Percentiles rank a stretch among this genome's conserved stretches.
These are phyloP conservation scores for Bombus balteatus DNA, from an alignment of 1,140 invertebrate genomes.

Conservation along the genomic window DNA sequence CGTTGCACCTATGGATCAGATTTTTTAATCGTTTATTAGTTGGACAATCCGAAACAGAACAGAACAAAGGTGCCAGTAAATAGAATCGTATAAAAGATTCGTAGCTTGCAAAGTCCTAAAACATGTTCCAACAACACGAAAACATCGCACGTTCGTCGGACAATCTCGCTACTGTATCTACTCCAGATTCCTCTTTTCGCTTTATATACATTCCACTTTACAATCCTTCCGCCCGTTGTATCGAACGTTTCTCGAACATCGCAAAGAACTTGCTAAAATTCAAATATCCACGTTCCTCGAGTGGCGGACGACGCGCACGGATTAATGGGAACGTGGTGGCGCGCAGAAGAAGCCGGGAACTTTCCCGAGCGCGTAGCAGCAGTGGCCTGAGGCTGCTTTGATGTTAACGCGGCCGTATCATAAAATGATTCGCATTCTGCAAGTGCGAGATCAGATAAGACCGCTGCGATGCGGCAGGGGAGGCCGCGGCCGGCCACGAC, in stretches of 20 bases:
- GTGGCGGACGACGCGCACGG: background rate
- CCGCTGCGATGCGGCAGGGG: background rate
- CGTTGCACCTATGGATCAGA: too few species aligned
- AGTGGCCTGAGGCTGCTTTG: background rate
- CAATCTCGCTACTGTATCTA: background rate
- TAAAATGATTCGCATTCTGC: conserved; percentile 44
- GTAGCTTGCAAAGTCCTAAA: too few species aligned
- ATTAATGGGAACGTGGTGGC: background rate
- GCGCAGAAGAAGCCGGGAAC: background rate
- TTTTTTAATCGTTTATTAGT: too few species aligned
- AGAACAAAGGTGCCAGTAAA: too few species aligned
- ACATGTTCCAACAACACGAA: too few species aligned
- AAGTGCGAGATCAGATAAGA: conserved; percentile 38
- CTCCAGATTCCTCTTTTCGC: background rate
- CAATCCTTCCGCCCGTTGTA: background rate
- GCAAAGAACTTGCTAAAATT: conserved; percentile 13
- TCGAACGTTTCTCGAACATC: background rate
- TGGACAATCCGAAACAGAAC: too few species aligned
- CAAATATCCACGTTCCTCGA: background rate
- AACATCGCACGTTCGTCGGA: too few species aligned
- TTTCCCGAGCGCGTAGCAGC: background rate
- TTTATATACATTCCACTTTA: background rate
- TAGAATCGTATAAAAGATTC: too few species aligned
- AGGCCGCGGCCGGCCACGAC: background rate
- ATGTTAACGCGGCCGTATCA: conserved; percentile 31